Evolutionary conservation across 2,888 invertebrate genomes (phyloP), one percentile per base, ranked within the genome.

Genomic region (Xiphydria camelus): DNA sequence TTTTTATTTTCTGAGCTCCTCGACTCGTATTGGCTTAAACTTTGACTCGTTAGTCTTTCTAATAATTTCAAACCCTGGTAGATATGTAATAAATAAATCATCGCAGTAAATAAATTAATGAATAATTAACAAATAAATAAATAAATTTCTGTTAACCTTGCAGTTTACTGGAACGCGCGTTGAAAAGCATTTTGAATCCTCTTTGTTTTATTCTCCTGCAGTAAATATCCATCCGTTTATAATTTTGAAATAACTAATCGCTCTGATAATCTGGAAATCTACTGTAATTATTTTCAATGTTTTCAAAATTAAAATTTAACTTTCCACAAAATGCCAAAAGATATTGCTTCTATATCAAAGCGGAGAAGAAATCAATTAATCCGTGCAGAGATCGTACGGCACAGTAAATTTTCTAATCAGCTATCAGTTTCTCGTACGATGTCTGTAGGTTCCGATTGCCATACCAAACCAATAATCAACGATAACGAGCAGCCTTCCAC

Each of bases 301-400:
- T 1, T 23, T 2, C 23, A 23, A 23, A 23, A 23, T 23, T 23
- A 6, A 22, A 22, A 22, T 22, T 22, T 23, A 23, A 9, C n/a
- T 23, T n/a, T n/a, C 23, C n/a, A 23, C n/a, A 23, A 23, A 23
- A 23, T 23, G 23, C 23, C 23, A 23, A 23, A 23, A 23, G n/a
- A 23, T 23, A 23, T 23, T 23, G 23, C 7, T 23, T 23, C 23
- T 2, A 23, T 23, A 3, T 23, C 23, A 23, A 23, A 23, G 23
- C 23, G 23, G n/a, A 23, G 23, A 2, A 23, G 23, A 23, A 23
- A 23, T 23, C 23, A 23, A 23, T 23, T 23, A 23, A 23, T 23
- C 23, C 2, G 23, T n/a, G 23, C 23, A 36, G 20, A 36, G 19
- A 36, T 36, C 20, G 36, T 21, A 36, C 36, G 36, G 36, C 21